Percentiles rank a stretch among this genome's conserved stretches.
phyloP scores from a whole-genome alignment of 2,797 vertebrate genomes.

The Decapterus maruadsi region DNA sequence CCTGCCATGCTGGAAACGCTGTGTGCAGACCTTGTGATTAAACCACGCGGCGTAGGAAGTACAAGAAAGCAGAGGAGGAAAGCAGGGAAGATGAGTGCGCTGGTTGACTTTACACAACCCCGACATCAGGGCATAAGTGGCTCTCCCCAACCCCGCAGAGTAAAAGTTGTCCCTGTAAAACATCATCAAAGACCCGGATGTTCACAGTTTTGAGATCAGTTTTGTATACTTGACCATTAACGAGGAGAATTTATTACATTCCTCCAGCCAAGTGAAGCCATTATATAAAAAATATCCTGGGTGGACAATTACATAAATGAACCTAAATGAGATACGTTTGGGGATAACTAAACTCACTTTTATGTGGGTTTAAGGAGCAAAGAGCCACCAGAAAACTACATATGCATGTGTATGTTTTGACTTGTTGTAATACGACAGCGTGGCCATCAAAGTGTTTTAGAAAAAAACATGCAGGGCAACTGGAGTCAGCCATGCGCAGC shows the following conservation, averaged over 20 bases:
- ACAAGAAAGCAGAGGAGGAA: constrained; percentile 52
- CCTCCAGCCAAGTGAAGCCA: neutral
- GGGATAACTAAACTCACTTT: neutral
- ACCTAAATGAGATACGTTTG: neutral
- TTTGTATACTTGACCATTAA: neutral
- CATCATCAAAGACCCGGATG: neutral
- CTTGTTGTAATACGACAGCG: constrained; percentile 19
- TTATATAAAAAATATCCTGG: neutral
- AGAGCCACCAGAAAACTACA: neutral
- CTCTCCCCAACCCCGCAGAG: constrained; percentile 11
- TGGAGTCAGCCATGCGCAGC: constrained; percentile 29
- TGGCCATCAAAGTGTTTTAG: constrained; percentile 27
- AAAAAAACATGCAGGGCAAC: constrained; percentile 23
- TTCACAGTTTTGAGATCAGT: neutral
- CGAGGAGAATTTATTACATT: neutral
- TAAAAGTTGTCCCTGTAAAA: constrained; percentile 1
- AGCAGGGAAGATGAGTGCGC: constrained; percentile 33
- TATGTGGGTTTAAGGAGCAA: neutral
- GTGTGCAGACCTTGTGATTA: constrained; percentile 67
- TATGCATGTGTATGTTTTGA: constrained; percentile 30
- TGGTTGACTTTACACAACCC: constrained; percentile 51
- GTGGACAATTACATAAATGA: constrained; percentile 1
- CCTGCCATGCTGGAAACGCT: constrained; percentile 53
- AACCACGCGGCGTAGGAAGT: constrained; percentile 64
- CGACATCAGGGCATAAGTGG: constrained; percentile 7